Evolutionary conservation across 2,113 vertebrate species (phyloP).

Genomic region (Psammodynastes pulverulentus): DNA sequence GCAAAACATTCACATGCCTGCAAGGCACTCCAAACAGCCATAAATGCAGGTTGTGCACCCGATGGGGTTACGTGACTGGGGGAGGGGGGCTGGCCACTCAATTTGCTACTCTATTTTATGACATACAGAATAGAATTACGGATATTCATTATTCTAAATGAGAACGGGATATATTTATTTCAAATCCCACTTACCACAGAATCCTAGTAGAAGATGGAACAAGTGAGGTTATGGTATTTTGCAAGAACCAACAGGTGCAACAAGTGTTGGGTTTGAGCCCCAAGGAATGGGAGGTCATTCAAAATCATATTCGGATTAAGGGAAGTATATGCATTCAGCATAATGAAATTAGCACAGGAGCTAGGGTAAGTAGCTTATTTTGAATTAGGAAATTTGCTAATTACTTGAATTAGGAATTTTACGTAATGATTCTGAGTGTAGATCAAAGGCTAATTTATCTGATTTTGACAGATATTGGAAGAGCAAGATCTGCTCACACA

Average conservation of each 20-base stretch:
- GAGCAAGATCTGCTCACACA: conserved; percentile 43
- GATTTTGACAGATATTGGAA: conserved; percentile 51
- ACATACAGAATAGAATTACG: not conserved
- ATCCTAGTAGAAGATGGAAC: conserved; percentile 80
- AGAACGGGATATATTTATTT: not conserved
- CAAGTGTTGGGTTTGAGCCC: conserved; percentile 68
- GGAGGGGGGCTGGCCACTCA: not conserved
- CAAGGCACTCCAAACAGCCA: not conserved
- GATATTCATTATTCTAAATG: not conserved
- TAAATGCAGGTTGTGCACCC: not conserved
- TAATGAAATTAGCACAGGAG: conserved; percentile 64
- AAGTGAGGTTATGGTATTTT: conserved; percentile 75
- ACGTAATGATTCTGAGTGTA: not conserved
- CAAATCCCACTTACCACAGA: conserved; percentile 51
- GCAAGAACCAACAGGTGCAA: conserved; percentile 67
- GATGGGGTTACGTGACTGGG: not conserved
- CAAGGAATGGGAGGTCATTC: conserved; percentile 78
- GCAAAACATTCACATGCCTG: not conserved
- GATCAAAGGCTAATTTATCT: not conserved
- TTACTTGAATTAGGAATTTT: not conserved
- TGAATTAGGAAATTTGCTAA: not conserved
- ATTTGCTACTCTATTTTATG: not conserved
- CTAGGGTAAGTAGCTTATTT: conserved; percentile 47
- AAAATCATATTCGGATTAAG: conserved; percentile 69
- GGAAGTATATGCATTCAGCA: conserved; percentile 71